phyloP scores from a whole-genome alignment of 1,140 invertebrate genomes.

The Caenorhabditis tropicalis region DNA sequence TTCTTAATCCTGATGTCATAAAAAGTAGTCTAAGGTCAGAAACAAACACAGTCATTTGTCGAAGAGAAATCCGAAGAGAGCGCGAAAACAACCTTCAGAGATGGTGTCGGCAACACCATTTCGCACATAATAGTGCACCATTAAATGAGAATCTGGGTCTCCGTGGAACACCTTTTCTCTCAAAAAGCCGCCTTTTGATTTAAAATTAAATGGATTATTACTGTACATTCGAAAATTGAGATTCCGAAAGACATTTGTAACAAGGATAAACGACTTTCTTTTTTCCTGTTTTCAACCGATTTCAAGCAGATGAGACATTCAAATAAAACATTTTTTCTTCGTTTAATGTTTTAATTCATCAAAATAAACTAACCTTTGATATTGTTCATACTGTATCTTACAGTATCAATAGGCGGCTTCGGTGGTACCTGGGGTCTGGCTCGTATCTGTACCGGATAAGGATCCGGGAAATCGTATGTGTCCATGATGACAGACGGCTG shows the following conservation, averaged over 20 bases:
- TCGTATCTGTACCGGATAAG: constrained; percentile 37
- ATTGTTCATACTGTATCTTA: constrained; percentile 89
- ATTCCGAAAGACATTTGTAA: neutral
- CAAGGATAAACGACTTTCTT: neutral
- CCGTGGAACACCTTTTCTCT: neutral
- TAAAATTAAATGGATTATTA: constrained; percentile 23
- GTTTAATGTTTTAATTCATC: neutral
- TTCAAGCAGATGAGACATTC: neutral
- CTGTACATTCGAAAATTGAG: neutral
- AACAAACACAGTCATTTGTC: constrained; percentile 26
- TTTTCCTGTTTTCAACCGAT: neutral
- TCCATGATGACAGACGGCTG: constrained; percentile 38
- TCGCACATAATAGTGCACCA: constrained; percentile 37
- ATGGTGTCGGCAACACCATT: constrained; percentile 28
- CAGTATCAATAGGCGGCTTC: constrained; percentile 81
- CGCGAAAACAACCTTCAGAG: constrained; percentile 22
- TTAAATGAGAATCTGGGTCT: neutral
- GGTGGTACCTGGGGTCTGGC: constrained; percentile 55
- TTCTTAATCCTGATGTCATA: constrained; percentile 21
- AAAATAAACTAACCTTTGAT: constrained; percentile 77
- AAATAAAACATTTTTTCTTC: neutral
- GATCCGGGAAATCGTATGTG: constrained; percentile 37
- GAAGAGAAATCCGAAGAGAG: neutral
- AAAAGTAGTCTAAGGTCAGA: constrained; percentile 37
- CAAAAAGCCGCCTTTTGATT: constrained; percentile 20